Base-by-base conservation (phyloP, 2,888 invertebrate species). In the Pseudeuparius sepicola region DNA sequence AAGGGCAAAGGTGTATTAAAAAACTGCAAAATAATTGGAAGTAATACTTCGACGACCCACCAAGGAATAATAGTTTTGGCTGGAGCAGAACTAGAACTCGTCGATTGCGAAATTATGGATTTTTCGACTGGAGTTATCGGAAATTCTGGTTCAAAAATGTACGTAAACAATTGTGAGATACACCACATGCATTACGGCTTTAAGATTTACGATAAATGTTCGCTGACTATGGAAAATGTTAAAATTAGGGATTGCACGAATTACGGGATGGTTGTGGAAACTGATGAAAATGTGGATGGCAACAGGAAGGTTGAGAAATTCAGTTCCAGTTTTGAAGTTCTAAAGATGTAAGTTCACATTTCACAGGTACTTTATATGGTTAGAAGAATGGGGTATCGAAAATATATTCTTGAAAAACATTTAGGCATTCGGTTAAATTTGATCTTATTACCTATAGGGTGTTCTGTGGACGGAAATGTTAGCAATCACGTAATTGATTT, bases 51-150 rank as follows among this genome's bases (percentile, higher is more conserved):
- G 2, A 65, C 67, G 4, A 68, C 68, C 2, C 68, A 7, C 31
- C 64, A 70, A 47, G 73, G 70, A 13, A 61, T 74, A 14, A 61
- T 71, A n/a, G 67, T 66, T 28, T 50, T 67, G 47, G 52, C 62
- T 34, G 60, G 64, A 45, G 51, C 60, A 36, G 50, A 60, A 39
- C 42, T 74, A 3, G 51, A 60, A 15, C 47, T 71, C 3, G 53
- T 65, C 7, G 60, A 67, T 41, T 71, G 70, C 31, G 48, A 59
- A 10, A 61, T 75, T 16, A 57, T 56, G 24, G 62, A 66, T 23
- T 68, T 75, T 51, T 64, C 66, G 5, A 66, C 65, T n/a, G 70
- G 67, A 2, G 52, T 74, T 27, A 62, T 66, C 13, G 54, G 61
- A 39, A 65, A 58, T 57, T 64, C 56, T 27, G 47, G 49, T 42